Evolutionary conservation across 2,113 vertebrate species (phyloP).

Genomic region (Scopus umbretta): DNA sequence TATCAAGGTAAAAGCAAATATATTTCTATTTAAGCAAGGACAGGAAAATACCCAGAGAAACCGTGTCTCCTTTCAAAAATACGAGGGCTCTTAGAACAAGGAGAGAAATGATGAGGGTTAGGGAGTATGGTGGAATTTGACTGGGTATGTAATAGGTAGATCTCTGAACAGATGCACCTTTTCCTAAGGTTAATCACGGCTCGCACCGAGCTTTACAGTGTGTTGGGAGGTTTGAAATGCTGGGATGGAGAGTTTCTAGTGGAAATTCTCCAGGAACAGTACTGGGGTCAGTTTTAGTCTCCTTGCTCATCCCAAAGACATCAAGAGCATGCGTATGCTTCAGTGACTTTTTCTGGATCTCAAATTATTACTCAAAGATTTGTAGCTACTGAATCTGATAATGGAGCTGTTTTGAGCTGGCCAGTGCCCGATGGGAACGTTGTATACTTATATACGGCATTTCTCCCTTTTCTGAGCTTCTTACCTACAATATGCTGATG

Average conservation of each 20-base stretch:
- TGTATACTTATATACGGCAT: neutral
- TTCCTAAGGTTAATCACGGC: neutral
- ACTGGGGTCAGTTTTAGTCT: neutral
- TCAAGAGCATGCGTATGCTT: neutral
- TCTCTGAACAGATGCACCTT: neutral
- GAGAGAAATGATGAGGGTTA: rapidly evolving
- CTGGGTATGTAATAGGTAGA: neutral
- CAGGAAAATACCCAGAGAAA: neutral
- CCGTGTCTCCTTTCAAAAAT: neutral
- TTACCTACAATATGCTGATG: neutral
- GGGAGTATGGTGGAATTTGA: neutral
- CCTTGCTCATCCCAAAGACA: neutral
- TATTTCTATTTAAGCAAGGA: neutral
- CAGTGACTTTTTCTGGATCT: neutral
- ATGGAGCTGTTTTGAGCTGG: neutral
- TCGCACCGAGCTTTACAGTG: neutral
- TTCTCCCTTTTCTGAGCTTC: neutral
- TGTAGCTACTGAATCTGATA: neutral
- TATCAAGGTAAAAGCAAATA: neutral
- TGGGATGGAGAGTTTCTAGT: neutral
- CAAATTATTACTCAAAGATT: neutral
- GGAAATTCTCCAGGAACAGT: neutral
- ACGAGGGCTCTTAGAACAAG: neutral
- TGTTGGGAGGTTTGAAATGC: neutral
- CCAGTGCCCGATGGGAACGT: neutral